Evolutionary conservation across 1,140 invertebrate species (phyloP), one percentile per base, ranked within the genome.

Genomic region (Planococcus citri): DNA sequence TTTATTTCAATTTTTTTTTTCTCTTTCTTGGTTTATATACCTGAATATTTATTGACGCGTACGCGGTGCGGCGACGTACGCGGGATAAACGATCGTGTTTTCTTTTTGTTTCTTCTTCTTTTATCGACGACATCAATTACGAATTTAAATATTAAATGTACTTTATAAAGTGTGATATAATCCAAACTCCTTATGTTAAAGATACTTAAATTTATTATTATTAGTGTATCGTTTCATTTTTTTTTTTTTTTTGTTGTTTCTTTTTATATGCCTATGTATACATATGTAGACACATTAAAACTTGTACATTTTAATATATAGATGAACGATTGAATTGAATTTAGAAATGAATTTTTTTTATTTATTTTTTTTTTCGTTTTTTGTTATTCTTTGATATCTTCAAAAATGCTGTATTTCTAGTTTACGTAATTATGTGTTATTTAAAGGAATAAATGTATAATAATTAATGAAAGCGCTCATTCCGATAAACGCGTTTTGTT

Each of bases 71-170:
- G 14, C 29, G 29, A 3, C 4, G 12, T 33, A 12, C 29, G 29
- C 29, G 29, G 3, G 29, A 3, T 3, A 33, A 6, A 33, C 29
- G 29, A 33, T 33, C n/a, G 41, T 51, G 41, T 51, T 51, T 51
- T 51, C 17, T 33, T 12, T 33, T 3, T 33, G 3, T 33, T 33
- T 33, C 12, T 33, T 33, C 12, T 33, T 33, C 12, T 33, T 33
- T 33, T 33, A 6, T 33, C 12, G 3, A 6, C 17, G 41, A 51
- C 41, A 51, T 51, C 12, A 51, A 51, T 20, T 33, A 20, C 25
- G 60, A 64, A 64, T 64, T 64, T 64, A 64, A 64, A 64, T 64
- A 64, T 64, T 64, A 64, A 64, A 64, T 64, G 60, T 64, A 64
- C 60, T 64, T 64, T 64, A 64, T 64, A 64, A 64, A 64, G 60